These are phyloP conservation scores for Notarius lentiginosus DNA, from an alignment of 2,113 vertebrate species.

Conservation along the genomic window DNA sequence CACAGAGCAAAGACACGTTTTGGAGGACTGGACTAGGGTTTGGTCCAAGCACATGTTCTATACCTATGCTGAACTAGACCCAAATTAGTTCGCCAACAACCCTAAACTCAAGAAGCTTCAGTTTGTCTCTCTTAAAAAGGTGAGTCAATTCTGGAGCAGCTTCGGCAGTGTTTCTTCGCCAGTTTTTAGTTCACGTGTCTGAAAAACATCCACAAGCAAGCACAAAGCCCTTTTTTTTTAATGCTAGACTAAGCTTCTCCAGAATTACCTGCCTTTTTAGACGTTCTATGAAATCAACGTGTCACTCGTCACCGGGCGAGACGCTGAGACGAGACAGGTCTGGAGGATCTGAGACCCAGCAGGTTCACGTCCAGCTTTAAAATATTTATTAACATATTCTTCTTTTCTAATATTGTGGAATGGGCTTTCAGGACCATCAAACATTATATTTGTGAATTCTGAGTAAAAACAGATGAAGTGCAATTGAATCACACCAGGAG, in stretches of 20 bases:
- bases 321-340: neutral
- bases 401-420: neutral
- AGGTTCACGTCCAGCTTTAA: neutral
- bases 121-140: neutral
- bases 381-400: neutral
- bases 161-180: constrained; percentile 7
- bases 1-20: neutral
- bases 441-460: neutral
- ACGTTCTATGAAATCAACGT: constrained; percentile 32
- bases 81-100: neutral
- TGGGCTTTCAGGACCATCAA: neutral
- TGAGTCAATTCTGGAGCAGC: neutral
- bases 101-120: neutral
- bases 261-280: constrained; percentile 21
- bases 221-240: constrained; percentile 16
- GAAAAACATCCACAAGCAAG: neutral
- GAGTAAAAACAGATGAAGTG: neutral
- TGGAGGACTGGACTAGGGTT: neutral
- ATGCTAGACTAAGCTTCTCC: constrained; percentile 3
- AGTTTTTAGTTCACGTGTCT: neutral
- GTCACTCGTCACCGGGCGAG: constrained; percentile 22
- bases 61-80: neutral
- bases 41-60: neutral
- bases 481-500: neutral
- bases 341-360: neutral